These are phyloP conservation scores for Haliclona indistincta DNA, from an alignment of 37 sponge, comb jelly and placozoan species.

Conservation along the genomic window DNA sequence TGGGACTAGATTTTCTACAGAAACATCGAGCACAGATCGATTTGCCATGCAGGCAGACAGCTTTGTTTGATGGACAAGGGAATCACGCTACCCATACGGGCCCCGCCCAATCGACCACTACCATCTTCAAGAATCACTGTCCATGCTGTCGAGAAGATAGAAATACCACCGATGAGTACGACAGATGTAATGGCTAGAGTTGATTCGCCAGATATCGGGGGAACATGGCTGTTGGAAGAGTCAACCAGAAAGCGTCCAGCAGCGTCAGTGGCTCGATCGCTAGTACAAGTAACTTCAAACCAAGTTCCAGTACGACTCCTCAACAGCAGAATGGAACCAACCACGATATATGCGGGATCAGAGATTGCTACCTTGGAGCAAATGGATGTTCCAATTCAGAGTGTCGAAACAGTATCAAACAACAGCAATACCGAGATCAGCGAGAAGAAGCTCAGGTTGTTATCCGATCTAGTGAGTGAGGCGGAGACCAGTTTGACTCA, in stretches of 20 bases:
- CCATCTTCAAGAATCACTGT: neutral
- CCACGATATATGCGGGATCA: neutral
- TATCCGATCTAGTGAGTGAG: neutral
- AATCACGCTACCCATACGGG: slow-evolving; percentile 1
- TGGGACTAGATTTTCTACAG: slow-evolving; percentile 39
- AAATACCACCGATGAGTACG: neutral
- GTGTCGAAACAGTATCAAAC: no score
- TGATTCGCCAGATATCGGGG: neutral
- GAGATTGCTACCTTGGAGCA: slow-evolving; percentile 8
- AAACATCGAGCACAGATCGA: slow-evolving; percentile 2
- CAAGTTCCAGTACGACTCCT: slow-evolving; percentile 14
- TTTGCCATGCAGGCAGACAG: neutral
- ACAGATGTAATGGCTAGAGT: neutral
- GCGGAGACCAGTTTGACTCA: neutral
- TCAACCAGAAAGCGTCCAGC: neutral
- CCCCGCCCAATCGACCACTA: slow-evolving; percentile 4
- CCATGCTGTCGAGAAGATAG: neutral
- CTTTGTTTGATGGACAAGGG: slow-evolving; percentile 5
- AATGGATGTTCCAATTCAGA: neutral
- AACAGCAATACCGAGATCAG: neutral
- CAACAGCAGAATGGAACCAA: slow-evolving; percentile 1
- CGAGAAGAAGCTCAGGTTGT: neutral
- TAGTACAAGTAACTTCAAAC: neutral
- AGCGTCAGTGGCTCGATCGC: slow-evolving; percentile 1
- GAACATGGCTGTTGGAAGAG: neutral